Percentiles rank a stretch among this genome's conserved stretches.
Evolutionary conservation across 2,113 vertebrate species (phyloP).

Genomic region (Limanda limanda): DNA sequence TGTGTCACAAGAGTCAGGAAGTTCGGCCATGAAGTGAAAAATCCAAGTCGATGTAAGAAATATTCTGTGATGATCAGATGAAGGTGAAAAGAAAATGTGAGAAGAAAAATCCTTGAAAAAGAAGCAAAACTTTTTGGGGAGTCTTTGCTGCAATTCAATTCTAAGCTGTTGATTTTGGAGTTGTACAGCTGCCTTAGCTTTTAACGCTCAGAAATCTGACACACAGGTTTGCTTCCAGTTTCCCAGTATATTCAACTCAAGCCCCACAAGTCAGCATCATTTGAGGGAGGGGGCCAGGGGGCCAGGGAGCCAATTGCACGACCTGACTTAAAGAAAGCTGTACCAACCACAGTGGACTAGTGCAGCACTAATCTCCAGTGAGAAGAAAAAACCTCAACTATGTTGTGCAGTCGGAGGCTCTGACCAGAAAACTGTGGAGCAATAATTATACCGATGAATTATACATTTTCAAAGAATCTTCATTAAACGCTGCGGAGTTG

Average conservation of each 20-base stretch:
- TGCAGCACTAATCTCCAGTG: conserved; percentile 46
- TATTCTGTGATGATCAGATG: too few species aligned
- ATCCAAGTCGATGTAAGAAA: neutral
- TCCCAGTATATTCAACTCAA: neutral
- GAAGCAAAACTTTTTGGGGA: neutral
- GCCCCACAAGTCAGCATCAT: conserved; percentile 11
- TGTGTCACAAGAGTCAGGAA: neutral
- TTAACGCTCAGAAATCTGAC: neutral
- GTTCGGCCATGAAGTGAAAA: neutral
- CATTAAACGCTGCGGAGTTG: conserved; percentile 44
- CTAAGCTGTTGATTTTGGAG: neutral
- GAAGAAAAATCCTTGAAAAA: neutral
- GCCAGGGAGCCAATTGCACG: conserved; percentile 49
- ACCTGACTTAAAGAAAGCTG: conserved; percentile 65
- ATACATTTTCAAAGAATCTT: conserved; percentile 52
- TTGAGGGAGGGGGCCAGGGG: conserved; percentile 26
- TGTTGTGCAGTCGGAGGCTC: neutral
- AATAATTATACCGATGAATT: conserved; percentile 34
- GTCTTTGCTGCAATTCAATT: neutral
- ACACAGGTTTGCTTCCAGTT: neutral
- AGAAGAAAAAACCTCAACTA: conserved; percentile 10
- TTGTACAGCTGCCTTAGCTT: neutral
- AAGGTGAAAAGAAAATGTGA: neutral
- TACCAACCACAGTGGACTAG: conserved; percentile 31
- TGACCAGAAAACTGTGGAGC: neutral